Percentiles rank a stretch among this genome's conserved stretches.
phyloP scores from a whole-genome alignment of 2,797 vertebrate genomes.

The Gorsachius magnificus region DNA sequence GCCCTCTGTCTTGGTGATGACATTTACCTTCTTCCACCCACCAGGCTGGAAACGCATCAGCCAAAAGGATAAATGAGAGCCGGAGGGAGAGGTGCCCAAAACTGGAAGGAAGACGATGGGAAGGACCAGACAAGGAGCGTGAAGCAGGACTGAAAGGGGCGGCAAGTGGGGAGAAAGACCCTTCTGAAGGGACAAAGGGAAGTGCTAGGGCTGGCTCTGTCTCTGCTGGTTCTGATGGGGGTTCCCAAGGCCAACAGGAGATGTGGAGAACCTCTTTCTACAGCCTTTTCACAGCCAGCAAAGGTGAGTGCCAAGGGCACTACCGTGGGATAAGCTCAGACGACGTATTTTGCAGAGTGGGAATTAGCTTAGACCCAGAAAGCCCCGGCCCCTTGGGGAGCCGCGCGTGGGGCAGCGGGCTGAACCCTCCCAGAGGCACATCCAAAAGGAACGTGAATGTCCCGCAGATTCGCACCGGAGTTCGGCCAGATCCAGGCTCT shows the following conservation, averaged over 20 bases:
- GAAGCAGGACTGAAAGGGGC: neutral
- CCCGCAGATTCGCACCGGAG: fast-evolving
- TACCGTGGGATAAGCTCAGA: neutral
- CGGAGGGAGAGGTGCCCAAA: neutral
- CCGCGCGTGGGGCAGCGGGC: fast-evolving
- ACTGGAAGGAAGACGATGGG: neutral
- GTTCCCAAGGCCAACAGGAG: neutral
- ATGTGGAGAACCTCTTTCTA: neutral
- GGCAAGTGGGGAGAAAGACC: neutral
- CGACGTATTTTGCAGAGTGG: neutral
- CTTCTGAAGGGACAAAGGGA: neutral
- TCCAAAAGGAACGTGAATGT: fast-evolving
- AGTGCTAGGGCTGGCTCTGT: neutral
- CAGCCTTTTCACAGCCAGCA: neutral
- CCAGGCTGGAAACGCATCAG: fast-evolving
- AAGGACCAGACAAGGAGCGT: neutral
- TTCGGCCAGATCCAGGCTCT: neutral
- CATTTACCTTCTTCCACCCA: neutral
- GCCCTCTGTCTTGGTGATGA: neutral
- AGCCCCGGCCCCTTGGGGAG: neutral
- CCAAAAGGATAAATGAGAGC: neutral
- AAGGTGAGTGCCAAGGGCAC: neutral
- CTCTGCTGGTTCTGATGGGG: neutral
- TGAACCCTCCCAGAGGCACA: neutral
- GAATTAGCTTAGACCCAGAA: no score